phyloP scores from a whole-genome alignment of 2,113 vertebrate genomes.

The Mugil cephalus region DNA sequence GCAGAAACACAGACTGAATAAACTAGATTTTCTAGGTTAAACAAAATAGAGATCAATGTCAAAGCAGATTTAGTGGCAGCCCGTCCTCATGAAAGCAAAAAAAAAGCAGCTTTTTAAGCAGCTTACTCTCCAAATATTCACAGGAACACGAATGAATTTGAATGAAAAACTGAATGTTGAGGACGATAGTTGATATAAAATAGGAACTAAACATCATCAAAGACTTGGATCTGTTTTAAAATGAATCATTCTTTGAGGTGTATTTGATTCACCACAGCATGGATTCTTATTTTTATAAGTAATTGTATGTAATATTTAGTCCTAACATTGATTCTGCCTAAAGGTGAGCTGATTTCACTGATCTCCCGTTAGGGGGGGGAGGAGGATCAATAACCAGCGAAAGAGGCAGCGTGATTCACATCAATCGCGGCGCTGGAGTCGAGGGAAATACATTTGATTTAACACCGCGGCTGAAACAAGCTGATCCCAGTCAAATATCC shows the following conservation, averaged over 20 bases:
- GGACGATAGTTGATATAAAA: not conserved
- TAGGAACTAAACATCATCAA: too few relatives aligned
- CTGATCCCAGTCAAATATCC: slow-evolving; percentile 19
- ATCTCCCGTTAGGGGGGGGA: slow-evolving; percentile 26
- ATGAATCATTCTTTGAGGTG: slow-evolving; percentile 3
- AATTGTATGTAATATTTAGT: slow-evolving; percentile 15
- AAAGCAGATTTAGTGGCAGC: too few relatives aligned
- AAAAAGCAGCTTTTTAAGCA: too few relatives aligned
- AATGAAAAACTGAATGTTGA: not conserved
- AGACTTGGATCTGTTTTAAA: too few relatives aligned
- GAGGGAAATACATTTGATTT: slow-evolving; percentile 11
- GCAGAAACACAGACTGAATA: too few relatives aligned
- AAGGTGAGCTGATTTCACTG: slow-evolving; percentile 15
- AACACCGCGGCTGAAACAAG: slow-evolving; percentile 23
- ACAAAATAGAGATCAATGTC: too few relatives aligned
- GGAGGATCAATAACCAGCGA: slow-evolving; percentile 13
- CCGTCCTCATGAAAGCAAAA: too few relatives aligned
- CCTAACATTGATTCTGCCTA: slow-evolving; percentile 18
- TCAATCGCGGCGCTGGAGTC: slow-evolving; percentile 6
- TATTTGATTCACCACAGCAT: not conserved
- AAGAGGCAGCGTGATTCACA: slow-evolving; percentile 16
- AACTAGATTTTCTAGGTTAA: too few relatives aligned
- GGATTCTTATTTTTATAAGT: slow-evolving; percentile 20
- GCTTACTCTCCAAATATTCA: too few relatives aligned
- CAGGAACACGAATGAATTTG: too few relatives aligned